These are phyloP conservation scores for Tortricodes alternella DNA, from an alignment of 2,888 invertebrate species.

Conservation along the genomic window DNA sequence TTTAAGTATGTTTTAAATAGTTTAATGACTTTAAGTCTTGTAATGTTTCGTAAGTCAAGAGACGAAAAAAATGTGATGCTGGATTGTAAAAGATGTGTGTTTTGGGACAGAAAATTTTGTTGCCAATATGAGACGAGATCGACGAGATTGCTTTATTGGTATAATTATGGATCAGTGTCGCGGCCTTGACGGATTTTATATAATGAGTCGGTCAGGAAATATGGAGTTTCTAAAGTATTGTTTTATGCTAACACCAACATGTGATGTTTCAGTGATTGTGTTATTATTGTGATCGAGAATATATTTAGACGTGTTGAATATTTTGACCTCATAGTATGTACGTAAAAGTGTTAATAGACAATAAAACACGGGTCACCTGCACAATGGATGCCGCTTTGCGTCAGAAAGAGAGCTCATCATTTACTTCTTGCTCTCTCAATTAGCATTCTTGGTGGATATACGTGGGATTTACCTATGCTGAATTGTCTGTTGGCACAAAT, in stretches of 20 bases:
- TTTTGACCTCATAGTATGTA: conserved; percentile 42
- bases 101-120: no score
- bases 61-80: background rate
- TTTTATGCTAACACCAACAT: conserved; percentile 39
- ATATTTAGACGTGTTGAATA: conserved; percentile 41
- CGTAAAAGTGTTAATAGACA: conserved; percentile 16
- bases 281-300: conserved; percentile 51
- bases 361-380: background rate
- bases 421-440: background rate
- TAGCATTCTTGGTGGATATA: conserved; percentile 13
- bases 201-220: background rate
- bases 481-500: conserved; percentile 23
- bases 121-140: background rate
- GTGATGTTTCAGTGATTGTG: conserved; percentile 66
- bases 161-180: background rate
- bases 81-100: no score
- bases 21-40: background rate
- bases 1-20: background rate
- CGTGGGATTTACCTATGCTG: conserved; percentile 4
- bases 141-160: no score
- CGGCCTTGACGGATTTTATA: background rate
- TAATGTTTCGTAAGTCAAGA: background rate
- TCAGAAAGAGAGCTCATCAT: background rate
- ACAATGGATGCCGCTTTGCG: background rate
- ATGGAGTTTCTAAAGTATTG: conserved; percentile 6